A percentile compares a stretch with the other conserved stretches of the same genome.
Evolutionary conservation across 1,140 invertebrate species (phyloP).

Genomic region (Pinna nobilis): DNA sequence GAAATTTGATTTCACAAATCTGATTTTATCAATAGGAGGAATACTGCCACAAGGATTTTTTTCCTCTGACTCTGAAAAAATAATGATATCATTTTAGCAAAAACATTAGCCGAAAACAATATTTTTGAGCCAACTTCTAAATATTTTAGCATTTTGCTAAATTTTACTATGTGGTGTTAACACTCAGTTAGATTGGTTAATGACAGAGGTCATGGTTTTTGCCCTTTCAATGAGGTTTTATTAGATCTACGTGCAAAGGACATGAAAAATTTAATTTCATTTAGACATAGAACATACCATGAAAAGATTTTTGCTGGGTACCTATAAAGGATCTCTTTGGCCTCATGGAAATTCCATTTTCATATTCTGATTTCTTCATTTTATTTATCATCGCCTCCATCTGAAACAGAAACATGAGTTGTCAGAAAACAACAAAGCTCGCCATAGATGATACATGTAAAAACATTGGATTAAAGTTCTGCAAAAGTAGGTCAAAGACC

Average conservation of each 20-base stretch:
- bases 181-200: background rate
- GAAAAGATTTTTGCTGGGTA: constrained; percentile 1
- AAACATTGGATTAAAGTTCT: no score
- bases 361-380: constrained; percentile 11
- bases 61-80: no score
- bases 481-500: no score
- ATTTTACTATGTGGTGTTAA: background rate
- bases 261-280: background rate
- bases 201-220: background rate
- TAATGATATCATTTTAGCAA: no score
- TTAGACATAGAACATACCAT: background rate
- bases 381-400: constrained; percentile 20
- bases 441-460: no score
- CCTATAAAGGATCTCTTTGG: constrained; percentile 6
- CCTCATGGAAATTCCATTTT: constrained; percentile 15
- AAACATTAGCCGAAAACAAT: no score
- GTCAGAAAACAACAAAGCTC: no score
- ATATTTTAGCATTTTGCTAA: background rate
- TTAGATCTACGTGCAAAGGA: background rate
- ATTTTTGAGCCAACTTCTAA: background rate
- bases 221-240: background rate
- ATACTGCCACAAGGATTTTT: no score
- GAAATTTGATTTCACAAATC: no score
- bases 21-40: no score
- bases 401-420: no score